A percentile compares a stretch with the other conserved stretches of the same genome.
Evolutionary conservation across 2,888 invertebrate genomes (phyloP).

Genomic region (Eilema depressum): DNA sequence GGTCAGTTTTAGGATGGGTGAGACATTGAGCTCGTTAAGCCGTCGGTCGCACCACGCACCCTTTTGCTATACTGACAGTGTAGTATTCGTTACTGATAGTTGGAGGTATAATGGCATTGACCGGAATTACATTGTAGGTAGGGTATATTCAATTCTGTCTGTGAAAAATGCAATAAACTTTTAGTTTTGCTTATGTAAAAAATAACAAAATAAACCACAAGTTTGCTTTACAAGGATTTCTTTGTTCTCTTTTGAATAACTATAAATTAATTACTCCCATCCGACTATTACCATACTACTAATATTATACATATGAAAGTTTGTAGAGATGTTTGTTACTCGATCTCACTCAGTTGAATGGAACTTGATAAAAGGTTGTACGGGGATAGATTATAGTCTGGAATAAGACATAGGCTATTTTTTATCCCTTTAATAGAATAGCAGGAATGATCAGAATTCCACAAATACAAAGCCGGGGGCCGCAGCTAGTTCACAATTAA

Average conservation of each 20-base stretch:
- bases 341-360: background rate
- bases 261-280: background rate
- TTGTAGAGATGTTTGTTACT: background rate
- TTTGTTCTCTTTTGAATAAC: background rate
- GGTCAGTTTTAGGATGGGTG: too few relatives aligned
- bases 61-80: too few relatives aligned
- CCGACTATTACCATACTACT: too few relatives aligned
- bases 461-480: background rate
- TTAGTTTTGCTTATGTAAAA: background rate
- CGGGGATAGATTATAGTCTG: background rate
- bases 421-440: background rate
- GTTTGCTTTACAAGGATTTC: background rate
- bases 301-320: background rate
- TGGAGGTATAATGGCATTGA: too few relatives aligned
- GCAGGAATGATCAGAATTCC: background rate
- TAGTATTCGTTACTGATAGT: too few relatives aligned
- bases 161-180: background rate
- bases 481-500: background rate
- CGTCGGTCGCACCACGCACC: too few relatives aligned
- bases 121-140: too few relatives aligned
- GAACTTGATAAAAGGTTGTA: background rate
- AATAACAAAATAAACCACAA: background rate
- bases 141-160: background rate
- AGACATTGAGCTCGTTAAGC: too few relatives aligned
- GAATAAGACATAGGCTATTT: background rate